Evolutionary conservation across 2,113 vertebrate species (phyloP), one percentile per base, ranked within the genome.

Genomic region (Riparia riparia): DNA sequence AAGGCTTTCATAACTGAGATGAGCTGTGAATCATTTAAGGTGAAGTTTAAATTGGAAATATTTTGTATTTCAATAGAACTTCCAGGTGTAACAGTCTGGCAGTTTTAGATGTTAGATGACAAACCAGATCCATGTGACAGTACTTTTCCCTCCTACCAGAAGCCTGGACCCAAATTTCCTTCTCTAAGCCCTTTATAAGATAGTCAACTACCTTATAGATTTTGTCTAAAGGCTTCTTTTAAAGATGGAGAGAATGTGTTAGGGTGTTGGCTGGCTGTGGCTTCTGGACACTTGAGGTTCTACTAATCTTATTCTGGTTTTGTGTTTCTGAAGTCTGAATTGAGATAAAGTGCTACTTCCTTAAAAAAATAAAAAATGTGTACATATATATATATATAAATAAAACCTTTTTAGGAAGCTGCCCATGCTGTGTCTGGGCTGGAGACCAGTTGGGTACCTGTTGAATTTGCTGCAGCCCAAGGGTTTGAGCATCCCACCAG

Each of bases 281-380:
- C 10, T 39, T 56, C 37, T 57, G 65, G 26, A 76, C 39, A 61
- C 37, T 66, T 0, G 0, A 28, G 32, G 24, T 26, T 80, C 29
- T 83, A 12, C 34, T 89, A 19, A 54, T 37, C 18, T 57, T 66
- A 31, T 66, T 57, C 25, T 71, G 34, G 8, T 63, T 79, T 82
- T 88, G 42, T 7, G 8, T 58, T 88, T 63, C 65, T 85, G 51
- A 74, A 71, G 32, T 31, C 24, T 87, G 37, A 51, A 65, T 28
- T 41, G 29, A 44, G 28, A 90, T 4, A 1, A 60, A 92, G 18
- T 53, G 8, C 37, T 37, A 37, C 37, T 37, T 37, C 37, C 37
- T 37, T 37, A 37, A 37, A 37, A 37, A 37, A 37, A 37, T 9
- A 37, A 37, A 37, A 37, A 37, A 37, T 9, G 37, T 37, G 37